A percentile compares a stretch with the other conserved stretches of the same genome.
Evolutionary conservation across 2,888 invertebrate species (phyloP).

Genomic region (Thereva nobilitata): DNA sequence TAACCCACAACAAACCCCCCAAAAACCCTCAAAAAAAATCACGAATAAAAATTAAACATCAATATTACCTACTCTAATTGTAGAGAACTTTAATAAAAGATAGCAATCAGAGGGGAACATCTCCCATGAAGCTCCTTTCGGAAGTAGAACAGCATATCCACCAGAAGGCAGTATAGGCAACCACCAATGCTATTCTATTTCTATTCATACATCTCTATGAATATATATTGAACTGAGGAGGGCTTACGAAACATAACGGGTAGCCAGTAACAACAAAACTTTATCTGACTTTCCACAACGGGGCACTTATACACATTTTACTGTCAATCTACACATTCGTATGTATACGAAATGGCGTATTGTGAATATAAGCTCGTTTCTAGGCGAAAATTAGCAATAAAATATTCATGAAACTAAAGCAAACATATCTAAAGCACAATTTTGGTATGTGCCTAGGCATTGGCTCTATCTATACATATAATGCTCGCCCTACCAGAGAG

Average conservation of each 20-base stretch:
- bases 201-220: constrained; percentile 31
- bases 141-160: neutral
- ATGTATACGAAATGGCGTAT: constrained; percentile 9
- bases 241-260: neutral
- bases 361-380: constrained; percentile 31
- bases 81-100: constrained; percentile 17
- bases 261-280: constrained; percentile 12
- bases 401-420: constrained; percentile 35
- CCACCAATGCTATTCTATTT: constrained; percentile 13
- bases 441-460: neutral
- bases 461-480: too few relatives aligned
- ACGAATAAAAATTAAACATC: too few relatives aligned
- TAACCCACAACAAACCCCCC: too few relatives aligned
- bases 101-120: constrained; percentile 25
- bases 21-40: too few relatives aligned
- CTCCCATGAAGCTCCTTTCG: constrained; percentile 30
- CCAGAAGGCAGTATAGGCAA: too few relatives aligned
- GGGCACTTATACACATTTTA: constrained; percentile 31
- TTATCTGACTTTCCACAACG: constrained; percentile 15
- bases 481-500: neutral
- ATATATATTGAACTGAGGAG: constrained; percentile 25
- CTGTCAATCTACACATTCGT: constrained; percentile 30
- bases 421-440: constrained; percentile 33
- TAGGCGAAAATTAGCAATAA: constrained; percentile 34
- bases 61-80: too few relatives aligned